Evolutionary conservation across 2,113 vertebrate species (phyloP).

Genomic region (Cinclus cinclus): DNA sequence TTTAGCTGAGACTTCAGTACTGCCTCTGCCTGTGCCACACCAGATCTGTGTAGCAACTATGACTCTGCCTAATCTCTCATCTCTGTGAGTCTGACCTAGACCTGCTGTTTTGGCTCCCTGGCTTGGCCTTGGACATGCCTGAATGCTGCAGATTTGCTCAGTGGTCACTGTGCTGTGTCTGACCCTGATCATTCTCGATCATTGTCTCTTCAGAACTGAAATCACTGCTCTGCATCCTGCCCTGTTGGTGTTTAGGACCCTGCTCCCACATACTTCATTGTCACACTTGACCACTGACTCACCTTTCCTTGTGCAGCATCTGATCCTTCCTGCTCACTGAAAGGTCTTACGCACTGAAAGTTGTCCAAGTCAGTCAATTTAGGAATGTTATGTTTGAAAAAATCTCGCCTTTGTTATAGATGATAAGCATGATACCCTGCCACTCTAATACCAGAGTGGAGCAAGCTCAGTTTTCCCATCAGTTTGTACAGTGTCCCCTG

Average conservation of each 20-base stretch:
- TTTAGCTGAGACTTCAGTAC: neutral
- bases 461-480: neutral
- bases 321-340: neutral
- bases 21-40: neutral
- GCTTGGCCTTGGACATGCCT: neutral
- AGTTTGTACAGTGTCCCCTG: neutral
- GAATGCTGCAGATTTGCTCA: neutral
- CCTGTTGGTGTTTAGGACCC: neutral
- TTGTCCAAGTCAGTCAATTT: neutral
- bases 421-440: neutral
- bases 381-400: neutral
- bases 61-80: neutral
- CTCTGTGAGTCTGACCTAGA: fast-evolving
- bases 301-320: neutral
- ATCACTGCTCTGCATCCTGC: neutral
- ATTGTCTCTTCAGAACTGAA: neutral
- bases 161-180: neutral
- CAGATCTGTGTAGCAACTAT: neutral
- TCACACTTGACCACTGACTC: neutral
- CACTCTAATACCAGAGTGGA: neutral
- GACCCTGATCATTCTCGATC: neutral
- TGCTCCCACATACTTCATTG: neutral
- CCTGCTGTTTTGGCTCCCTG: neutral
- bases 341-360: neutral
- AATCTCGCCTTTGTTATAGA: neutral